Conservation (phyloP, 2,888 invertebrate genomes). For the Julus scandinavius region DNA sequence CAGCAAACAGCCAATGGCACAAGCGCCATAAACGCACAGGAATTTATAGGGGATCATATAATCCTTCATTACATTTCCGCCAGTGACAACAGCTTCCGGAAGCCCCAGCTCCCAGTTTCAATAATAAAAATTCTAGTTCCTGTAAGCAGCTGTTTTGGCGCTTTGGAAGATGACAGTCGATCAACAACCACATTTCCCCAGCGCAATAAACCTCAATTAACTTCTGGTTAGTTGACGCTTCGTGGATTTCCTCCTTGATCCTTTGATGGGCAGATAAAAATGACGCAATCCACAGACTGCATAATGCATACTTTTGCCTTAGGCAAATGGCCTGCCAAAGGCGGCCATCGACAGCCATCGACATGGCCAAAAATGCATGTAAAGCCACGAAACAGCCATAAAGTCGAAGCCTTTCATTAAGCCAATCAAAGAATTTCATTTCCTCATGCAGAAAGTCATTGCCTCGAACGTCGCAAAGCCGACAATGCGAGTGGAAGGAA, state of each 20-base stretch:
- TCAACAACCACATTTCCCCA: conserved; percentile 32
- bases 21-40: background rate
- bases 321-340: background rate
- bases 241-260: conserved; percentile 10
- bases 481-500: background rate
- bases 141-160: background rate
- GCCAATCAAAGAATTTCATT: conserved; percentile 42
- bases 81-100: background rate
- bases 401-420: conserved; percentile 19
- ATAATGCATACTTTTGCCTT: background rate
- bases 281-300: background rate
- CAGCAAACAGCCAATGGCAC: background rate
- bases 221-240: conserved; percentile 29
- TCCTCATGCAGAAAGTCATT: conserved; percentile 22
- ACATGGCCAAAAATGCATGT: background rate
- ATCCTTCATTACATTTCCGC: conserved; percentile 35
- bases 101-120: background rate
- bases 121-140: background rate
- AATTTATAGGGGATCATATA: conserved; percentile 5
- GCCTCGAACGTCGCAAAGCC: background rate
- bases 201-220: conserved; percentile 16
- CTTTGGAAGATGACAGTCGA: background rate
- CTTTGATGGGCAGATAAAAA: conserved; percentile 6
- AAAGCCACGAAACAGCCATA: background rate
- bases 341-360: background rate